phyloP scores from a whole-genome alignment of 2,113 vertebrate species.

The Scolopax mira region DNA sequence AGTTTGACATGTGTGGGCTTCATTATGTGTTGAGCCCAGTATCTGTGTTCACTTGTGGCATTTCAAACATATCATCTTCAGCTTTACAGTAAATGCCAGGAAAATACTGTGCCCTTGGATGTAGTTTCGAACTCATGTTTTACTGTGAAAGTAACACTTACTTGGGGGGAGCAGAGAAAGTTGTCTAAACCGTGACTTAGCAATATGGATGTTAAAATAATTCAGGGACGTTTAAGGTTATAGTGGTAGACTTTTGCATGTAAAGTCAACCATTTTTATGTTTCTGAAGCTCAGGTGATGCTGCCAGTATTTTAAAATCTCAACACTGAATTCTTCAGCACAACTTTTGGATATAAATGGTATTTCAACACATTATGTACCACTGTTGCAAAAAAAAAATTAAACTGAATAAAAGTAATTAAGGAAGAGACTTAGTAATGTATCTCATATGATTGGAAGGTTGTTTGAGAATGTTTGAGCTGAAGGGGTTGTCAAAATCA shows the following conservation, averaged over 20 bases:
- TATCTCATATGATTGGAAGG: not conserved
- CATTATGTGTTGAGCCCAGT: rapidly evolving
- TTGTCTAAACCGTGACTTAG: not conserved
- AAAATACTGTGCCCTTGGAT: not conserved
- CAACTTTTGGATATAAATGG: not conserved
- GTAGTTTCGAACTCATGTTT: not conserved
- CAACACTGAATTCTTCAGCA: not conserved
- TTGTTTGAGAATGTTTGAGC: not conserved
- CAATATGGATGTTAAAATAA: not conserved
- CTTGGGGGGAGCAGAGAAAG: not conserved
- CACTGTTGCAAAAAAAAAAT: not conserved
- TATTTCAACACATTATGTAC: not conserved
- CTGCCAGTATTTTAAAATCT: not conserved
- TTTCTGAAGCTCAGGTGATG: not conserved
- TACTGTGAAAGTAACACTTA: not conserved
- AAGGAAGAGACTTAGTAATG: not conserved
- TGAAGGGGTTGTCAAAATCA: not conserved
- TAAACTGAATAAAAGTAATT: not conserved
- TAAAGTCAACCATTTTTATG: not conserved
- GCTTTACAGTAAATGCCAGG: not conserved
- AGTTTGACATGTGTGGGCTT: not conserved
- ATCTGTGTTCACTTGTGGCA: not conserved
- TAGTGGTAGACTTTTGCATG: not conserved
- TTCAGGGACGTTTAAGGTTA: not conserved
- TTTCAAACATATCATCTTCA: conserved; percentile 11